Base-by-base conservation (phyloP, 2,113 vertebrate genomes). In the Thamnaconus septentrionalis region DNA sequence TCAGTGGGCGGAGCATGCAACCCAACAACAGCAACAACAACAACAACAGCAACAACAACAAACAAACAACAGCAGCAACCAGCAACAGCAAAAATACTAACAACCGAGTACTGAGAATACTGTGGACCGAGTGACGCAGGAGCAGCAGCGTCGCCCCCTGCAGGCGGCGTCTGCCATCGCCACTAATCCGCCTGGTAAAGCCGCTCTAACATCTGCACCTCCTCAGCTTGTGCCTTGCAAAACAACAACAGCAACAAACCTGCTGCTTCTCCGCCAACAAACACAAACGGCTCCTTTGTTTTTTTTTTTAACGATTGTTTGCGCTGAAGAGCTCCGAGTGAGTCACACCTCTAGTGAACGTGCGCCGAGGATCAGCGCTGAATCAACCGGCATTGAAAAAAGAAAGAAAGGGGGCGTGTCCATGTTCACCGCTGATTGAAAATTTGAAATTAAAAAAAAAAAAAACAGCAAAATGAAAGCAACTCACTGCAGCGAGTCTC, bases 11-110 rank as follows among this genome's bases (percentile, higher is more conserved):
- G 90, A 92, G 92, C 88, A 90, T 93, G 84, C 88, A 63, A 31
- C 53, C 79, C 62, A 80, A 78, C 75, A 54, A 64, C 66, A 66
- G 43, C 72, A 79, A 48, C 91, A 78, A 60, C 91, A 92, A 92
- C 82, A 31, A 31, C 18, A 31, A 2, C 18, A 31, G 2, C 18
- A 31, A 31, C 18, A 31, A 2, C 18, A 31, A 31, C 18, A 31
- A 31, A 31, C 18, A 31, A 31, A 31, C 18, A 31, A 2, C 18
- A 31, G 18, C 18, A 31, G 18, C 18, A 31, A 31, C 18, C 18
- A 31, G 18, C 18, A 31, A 31, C 2, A 31, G 18, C 18, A 31
- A 31, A 31, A 73, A 71, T 95, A 95, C 95, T 97, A 96, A 96
- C 94, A 94, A 83, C 18, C 18, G 18, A 31, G 18, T 31, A 1